Evolutionary conservation across 1,140 invertebrate genomes (phyloP).

Genomic region (Drosophila sucinea): DNA sequence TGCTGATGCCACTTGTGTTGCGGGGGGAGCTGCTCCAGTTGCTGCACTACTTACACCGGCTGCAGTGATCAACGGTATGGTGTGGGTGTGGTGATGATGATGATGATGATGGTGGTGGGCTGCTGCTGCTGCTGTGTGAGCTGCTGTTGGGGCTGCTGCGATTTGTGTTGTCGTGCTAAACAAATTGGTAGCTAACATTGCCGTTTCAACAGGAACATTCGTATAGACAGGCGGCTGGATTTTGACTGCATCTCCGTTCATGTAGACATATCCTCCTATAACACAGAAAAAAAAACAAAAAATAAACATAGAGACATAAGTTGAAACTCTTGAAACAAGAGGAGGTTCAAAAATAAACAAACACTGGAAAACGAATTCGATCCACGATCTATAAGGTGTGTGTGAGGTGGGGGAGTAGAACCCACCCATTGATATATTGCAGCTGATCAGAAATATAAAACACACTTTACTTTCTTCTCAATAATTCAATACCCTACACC

Average conservation of each 20-base stretch:
- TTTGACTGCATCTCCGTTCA: slow-evolving; percentile 82
- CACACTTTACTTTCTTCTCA: neutral
- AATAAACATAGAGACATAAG: slow-evolving; percentile 34
- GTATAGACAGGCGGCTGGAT: slow-evolving; percentile 77
- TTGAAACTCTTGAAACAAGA: slow-evolving; percentile 46
- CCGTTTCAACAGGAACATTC: slow-evolving; percentile 82
- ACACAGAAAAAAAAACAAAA: neutral
- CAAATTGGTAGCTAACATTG: slow-evolving; percentile 80
- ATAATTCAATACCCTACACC: neutral
- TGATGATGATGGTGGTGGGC: slow-evolving; percentile 58
- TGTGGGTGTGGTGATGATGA: slow-evolving; percentile 10
- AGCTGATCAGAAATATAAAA: neutral
- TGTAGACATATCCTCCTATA: slow-evolving; percentile 81
- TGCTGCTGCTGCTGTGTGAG: slow-evolving; percentile 50
- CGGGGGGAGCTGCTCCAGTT: slow-evolving; percentile 56
- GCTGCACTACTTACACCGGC: slow-evolving; percentile 48
- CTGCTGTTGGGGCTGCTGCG: slow-evolving; percentile 66
- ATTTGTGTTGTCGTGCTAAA: slow-evolving; percentile 76
- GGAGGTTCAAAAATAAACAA: slow-evolving; percentile 27
- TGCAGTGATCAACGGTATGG: slow-evolving; percentile 76
- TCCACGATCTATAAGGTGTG: slow-evolving; percentile 1
- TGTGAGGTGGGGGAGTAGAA: too few species aligned
- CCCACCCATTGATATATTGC: too few species aligned
- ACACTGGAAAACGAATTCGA: slow-evolving; percentile 25
- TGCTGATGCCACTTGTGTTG: slow-evolving; percentile 54